Conservation (phyloP, 2,888 invertebrate species). For the Halictus ligatus region DNA sequence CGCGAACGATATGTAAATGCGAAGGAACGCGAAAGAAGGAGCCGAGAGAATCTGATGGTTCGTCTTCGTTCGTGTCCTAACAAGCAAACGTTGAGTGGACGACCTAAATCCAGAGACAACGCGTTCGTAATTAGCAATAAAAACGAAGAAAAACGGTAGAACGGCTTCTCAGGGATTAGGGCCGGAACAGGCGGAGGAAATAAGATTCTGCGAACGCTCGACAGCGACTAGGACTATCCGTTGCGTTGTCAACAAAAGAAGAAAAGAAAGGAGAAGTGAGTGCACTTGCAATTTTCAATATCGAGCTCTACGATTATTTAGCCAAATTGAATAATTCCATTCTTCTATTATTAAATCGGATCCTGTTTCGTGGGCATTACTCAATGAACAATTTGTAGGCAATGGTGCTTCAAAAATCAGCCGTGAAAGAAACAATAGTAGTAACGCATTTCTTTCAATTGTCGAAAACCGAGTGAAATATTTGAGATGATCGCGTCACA, state of each 20-base stretch:
- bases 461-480: not conserved
- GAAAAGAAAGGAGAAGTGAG: not conserved
- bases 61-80: constrained; percentile 51
- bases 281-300: not conserved
- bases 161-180: constrained; percentile 8
- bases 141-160: constrained; percentile 43
- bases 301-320: no score
- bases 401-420: no score
- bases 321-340: no score
- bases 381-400: no score
- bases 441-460: not conserved
- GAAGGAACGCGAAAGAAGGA: constrained; percentile 5
- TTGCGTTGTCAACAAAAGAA: not conserved
- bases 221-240: not conserved
- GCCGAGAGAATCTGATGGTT: constrained; percentile 36
- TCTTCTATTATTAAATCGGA: no score
- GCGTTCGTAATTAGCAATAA: constrained; percentile 59
- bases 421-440: no score
- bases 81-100: constrained; percentile 52
- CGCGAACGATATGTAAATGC: constrained; percentile 9
- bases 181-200: not conserved
- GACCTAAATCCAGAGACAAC: constrained; percentile 53
- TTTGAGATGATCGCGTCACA: not conserved
- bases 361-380: no score
- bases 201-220: constrained; percentile 6